phyloP scores from a whole-genome alignment of 2,888 invertebrate species.

The Drosophila demipolita region DNA sequence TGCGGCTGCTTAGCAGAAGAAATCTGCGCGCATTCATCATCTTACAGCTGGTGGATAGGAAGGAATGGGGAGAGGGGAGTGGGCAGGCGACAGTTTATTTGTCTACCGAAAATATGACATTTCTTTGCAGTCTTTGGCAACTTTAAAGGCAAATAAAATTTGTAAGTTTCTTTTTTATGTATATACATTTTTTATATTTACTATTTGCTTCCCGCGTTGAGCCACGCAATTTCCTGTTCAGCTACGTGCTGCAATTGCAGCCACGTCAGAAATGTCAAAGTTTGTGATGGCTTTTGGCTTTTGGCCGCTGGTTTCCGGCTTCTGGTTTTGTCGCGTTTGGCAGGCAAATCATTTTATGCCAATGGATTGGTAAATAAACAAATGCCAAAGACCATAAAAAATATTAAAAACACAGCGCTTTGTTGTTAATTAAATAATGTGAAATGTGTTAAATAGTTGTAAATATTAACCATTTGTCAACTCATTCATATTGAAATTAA shows the following conservation, averaged over 20 bases:
- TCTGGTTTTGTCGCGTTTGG: conserved; percentile 19
- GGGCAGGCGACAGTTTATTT: conserved; percentile 52
- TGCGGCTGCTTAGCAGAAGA: conserved; percentile 53
- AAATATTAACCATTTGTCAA: not conserved
- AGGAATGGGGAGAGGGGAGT: not conserved
- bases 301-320: conserved; percentile 16
- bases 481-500: no score
- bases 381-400: conserved; percentile 38
- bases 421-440: conserved; percentile 53
- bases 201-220: conserved; percentile 39
- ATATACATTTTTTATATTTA: not conserved
- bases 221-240: conserved; percentile 65
- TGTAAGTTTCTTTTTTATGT: not conserved
- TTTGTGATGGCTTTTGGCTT: conserved; percentile 28
- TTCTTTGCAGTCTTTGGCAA: conserved; percentile 15
- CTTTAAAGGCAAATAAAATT: conserved; percentile 40
- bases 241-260: conserved; percentile 75
- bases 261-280: conserved; percentile 65
- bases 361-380: conserved; percentile 42
- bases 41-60: conserved; percentile 40
- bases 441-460: conserved; percentile 26
- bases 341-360: conserved; percentile 48
- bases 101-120: conserved; percentile 54
- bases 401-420: conserved; percentile 17
- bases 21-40: conserved; percentile 70